These are phyloP conservation scores for Barypeithes pellucidus DNA, from an alignment of 2,888 invertebrate genomes.

Conservation along the genomic window DNA sequence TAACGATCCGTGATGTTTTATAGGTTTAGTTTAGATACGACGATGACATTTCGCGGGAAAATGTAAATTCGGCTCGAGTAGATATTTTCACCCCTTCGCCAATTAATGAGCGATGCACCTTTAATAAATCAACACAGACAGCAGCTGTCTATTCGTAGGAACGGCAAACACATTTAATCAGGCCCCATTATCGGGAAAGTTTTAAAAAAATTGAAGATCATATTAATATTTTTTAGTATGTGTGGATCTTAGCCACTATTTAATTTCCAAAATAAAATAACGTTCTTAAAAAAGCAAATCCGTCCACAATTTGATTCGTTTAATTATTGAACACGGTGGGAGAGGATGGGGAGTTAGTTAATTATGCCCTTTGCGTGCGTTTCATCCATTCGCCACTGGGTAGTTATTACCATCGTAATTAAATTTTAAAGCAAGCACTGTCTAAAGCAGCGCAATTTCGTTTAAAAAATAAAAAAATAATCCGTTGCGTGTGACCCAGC, in stretches of 20 bases:
- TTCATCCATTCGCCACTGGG: conserved; percentile 13
- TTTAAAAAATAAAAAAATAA: neutral
- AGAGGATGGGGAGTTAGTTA: too few species aligned
- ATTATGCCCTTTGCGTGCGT: conserved; percentile 30
- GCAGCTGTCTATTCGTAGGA: neutral
- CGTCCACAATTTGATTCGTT: too few species aligned
- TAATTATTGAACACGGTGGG: too few species aligned
- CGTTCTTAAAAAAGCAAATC: too few species aligned
- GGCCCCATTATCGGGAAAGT: conserved; percentile 28
- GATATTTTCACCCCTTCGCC: conserved; percentile 37
- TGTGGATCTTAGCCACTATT: too few species aligned
- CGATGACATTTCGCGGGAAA: conserved; percentile 48
- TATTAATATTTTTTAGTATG: too few species aligned
- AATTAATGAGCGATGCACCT: conserved; percentile 30
- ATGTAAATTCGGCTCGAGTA: conserved; percentile 38
- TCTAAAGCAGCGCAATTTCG: neutral
- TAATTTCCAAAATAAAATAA: too few species aligned
- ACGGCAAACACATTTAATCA: neutral
- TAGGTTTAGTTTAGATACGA: conserved; percentile 21
- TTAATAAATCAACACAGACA: neutral
- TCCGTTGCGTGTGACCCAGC: conserved; percentile 42
- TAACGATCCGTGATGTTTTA: conserved; percentile 53
- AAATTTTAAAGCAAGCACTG: neutral
- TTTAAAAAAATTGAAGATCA: neutral
- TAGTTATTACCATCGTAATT: neutral